Base-by-base conservation (phyloP, 2,888 invertebrate species). In the Macaria notata region DNA sequence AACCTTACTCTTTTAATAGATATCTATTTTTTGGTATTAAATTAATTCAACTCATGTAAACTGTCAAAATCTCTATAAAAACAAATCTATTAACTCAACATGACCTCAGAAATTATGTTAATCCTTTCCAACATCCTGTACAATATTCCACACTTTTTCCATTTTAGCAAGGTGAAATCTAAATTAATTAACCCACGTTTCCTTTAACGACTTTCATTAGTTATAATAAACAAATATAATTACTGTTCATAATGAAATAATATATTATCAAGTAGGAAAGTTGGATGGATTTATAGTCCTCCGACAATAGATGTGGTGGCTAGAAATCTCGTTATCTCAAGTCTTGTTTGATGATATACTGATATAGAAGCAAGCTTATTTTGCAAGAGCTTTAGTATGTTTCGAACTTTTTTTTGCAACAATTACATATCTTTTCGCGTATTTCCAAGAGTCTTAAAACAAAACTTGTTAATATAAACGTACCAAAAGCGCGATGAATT, bases 171-270 rank as follows among this genome's bases (percentile, higher is more conserved):
- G 30, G 50, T 56, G 43, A 56, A 56, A 42, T 56, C 41, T 9
- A 49, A 64, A 49, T 62, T 70, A 68, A 73, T 72, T 69, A 64
- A 43, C 52, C 49, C 43, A 46, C 49, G 49, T 61, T 53, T 45
- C 31, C 45, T 44, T 50, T 69, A 73, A 72, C 68, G 66, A 59
- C 55, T 39, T 56, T 42, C 46, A 59, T 49, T 62, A 48, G 8
- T 49, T 49, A 49, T 64, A 64, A 66, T 63, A 64, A 72, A 70
- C 66, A 64, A 68, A 68, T 49, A 9, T 30, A 66, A 76, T 72
- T 72, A 68, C 62, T 59, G 63, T 66, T 54, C 30, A 61, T 72
- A 67, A 71, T 71, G 59, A 57, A 61, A 52, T 47, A 62, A 53
- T 63, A 51, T 39, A 51, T 46, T 39, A 51, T 46, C 33, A 46